These are phyloP conservation scores for Drosophila leonis DNA, from an alignment of 2,888 invertebrate genomes.

Conservation along the genomic window DNA sequence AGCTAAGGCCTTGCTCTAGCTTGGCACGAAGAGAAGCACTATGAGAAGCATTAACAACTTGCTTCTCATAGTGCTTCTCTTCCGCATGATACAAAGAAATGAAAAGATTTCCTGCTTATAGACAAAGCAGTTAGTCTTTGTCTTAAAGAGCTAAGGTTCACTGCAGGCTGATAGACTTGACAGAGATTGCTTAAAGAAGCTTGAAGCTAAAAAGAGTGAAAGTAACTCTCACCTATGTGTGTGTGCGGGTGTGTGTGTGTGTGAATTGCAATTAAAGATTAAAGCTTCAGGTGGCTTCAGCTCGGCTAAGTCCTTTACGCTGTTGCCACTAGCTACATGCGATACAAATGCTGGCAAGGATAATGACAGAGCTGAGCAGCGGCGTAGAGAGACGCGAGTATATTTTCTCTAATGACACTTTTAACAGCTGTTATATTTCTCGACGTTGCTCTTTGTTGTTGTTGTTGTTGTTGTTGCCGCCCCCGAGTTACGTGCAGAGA, in stretches of 20 bases:
- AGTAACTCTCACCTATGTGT: neutral
- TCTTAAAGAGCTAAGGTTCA: neutral
- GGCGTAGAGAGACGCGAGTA: slow-evolving; percentile 37
- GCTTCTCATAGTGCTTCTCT: too few relatives aligned
- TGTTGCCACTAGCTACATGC: slow-evolving; percentile 16
- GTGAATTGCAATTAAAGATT: slow-evolving; percentile 12
- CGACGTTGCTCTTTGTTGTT: slow-evolving; percentile 36
- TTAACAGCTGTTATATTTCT: slow-evolving; percentile 78
- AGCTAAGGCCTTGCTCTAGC: too few relatives aligned
- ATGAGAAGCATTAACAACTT: too few relatives aligned
- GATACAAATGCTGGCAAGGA: slow-evolving; percentile 5
- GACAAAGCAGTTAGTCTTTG: neutral
- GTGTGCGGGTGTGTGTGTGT: neutral
- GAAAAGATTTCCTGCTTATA: neutral
- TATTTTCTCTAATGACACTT: slow-evolving; percentile 76
- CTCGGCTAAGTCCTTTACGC: neutral
- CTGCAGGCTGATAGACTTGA: too few relatives aligned
- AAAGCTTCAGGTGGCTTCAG: neutral
- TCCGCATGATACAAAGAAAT: too few relatives aligned
- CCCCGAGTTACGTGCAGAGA: slow-evolving; percentile 11
- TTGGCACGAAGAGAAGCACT: too few relatives aligned
- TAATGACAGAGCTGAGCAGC: slow-evolving; percentile 15
- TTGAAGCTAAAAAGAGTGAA: neutral
- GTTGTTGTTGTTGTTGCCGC: slow-evolving; percentile 10
- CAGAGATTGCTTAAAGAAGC: neutral